Evolutionary conservation across 1,140 invertebrate species (phyloP).

Genomic region (Apolygus lucorum): DNA sequence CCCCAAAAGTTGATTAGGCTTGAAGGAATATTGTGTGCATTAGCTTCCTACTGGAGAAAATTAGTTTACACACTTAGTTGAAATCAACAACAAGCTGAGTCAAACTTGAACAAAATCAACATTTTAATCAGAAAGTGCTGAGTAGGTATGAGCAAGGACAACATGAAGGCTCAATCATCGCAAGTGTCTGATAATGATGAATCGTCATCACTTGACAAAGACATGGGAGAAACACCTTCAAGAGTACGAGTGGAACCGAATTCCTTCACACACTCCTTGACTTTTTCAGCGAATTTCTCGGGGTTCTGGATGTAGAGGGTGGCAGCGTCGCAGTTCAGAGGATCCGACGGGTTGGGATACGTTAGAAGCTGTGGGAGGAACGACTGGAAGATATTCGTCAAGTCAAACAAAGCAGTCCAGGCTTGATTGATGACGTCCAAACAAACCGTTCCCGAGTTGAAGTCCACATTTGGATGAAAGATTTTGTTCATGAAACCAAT

Average conservation of each 20-base stretch:
- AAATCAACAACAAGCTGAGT: too few species aligned
- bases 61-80: too few species aligned
- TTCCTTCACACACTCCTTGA: slow-evolving; percentile 92
- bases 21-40: too few species aligned
- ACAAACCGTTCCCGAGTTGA: slow-evolving; percentile 98
- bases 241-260: slow-evolving; percentile 96
- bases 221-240: slow-evolving; percentile 65
- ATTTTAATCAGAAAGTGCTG: background rate
- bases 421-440: slow-evolving; percentile 98
- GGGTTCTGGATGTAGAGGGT: slow-evolving; percentile 99
- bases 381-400: slow-evolving; percentile 99
- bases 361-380: slow-evolving; percentile 98
- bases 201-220: slow-evolving; percentile 79
- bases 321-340: slow-evolving; percentile 96
- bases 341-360: slow-evolving; percentile 98
- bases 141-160: background rate
- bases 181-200: slow-evolving; percentile 84
- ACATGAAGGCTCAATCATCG: background rate
- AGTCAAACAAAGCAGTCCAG: slow-evolving; percentile 86
- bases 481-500: slow-evolving; percentile 99
- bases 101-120: too few species aligned
- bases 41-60: too few species aligned
- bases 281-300: slow-evolving; percentile 99
- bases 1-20: too few species aligned
- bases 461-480: slow-evolving; percentile 99